Conservation (phyloP, 2,888 invertebrate species). For the Agrotis segetum region DNA sequence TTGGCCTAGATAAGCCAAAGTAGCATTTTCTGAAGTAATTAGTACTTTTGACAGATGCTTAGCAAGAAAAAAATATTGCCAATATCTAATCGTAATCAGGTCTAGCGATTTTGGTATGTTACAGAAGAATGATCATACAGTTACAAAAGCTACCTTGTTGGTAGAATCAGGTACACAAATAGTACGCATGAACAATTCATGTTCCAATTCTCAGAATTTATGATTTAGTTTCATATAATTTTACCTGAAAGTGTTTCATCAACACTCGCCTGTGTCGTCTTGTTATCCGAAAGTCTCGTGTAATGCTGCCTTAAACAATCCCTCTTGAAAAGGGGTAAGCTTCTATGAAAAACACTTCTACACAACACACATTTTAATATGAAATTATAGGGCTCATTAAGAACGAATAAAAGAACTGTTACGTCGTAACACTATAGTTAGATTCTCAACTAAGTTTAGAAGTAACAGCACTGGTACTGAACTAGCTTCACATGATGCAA, state of each 20-base stretch:
- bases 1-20: too few relatives aligned
- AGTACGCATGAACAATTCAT: not conserved
- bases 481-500: not conserved
- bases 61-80: too few relatives aligned
- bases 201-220: not conserved
- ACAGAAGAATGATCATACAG: too few relatives aligned
- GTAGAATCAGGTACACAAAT: not conserved
- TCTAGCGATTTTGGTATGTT: too few relatives aligned
- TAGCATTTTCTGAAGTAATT: too few relatives aligned
- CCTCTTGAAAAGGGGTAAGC: not conserved
- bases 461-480: constrained; percentile 2
- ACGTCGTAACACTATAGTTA: not conserved
- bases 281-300: not conserved
- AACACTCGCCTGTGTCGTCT: not conserved
- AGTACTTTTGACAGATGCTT: too few relatives aligned
- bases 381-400: constrained; percentile 1
- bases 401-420: not conserved
- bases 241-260: constrained; percentile 25
- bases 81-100: too few relatives aligned
- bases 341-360: constrained; percentile 5
- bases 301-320: not conserved
- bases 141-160: too few relatives aligned
- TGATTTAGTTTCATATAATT: not conserved
- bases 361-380: constrained; percentile 18
- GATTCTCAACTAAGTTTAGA: constrained; percentile 1